Evolutionary conservation across 2,797 vertebrate species (phyloP), one percentile per base, ranked within the genome.

Genomic region (Enoplosus armatus): DNA sequence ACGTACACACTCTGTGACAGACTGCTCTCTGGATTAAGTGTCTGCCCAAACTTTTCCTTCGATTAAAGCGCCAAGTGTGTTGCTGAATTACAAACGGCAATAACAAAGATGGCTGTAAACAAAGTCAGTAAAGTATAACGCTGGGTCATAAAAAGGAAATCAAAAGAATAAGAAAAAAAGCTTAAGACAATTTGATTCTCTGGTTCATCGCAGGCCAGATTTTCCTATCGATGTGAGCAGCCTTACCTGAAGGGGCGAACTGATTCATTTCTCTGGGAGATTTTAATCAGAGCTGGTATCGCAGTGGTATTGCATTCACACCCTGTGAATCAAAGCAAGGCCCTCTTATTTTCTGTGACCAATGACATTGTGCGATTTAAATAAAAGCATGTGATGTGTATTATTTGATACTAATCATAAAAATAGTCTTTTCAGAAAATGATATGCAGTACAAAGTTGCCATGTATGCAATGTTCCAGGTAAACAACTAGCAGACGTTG

Each of bases 201-300:
- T 16, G 73, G 48, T 55, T 68, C 24, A 39, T 43, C 58, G 41
- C 45, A 33, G 59, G 56, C 26, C 22, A 64, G 41, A 43, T 48
- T 54, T 4, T 45, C 39, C 27, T 11, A 37, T 27, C 29, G 77
- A 81, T 56, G 31, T 7, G 24, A 41, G 50, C 63, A 56, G 41
- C 37, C 9, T 58, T 61, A 80, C 79, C 72, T 85, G 54, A 63
- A 33, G 47, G 63, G 14, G 20, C 20, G 73, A 41, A 37, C 56
- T 26, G 74, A 83, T 86, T 84, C 6, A 85, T 86, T 77, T 51
- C 74, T 81, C 54, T 14, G 15, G 53, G 35, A 58, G 69, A 35
- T 79, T 89, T 74, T 85, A 84, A 85, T 90, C 86, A 85, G 33
- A 51, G 71, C 55, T n/a, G 65, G 27, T 59, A 18, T 63, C 27